Evolutionary conservation across 2,113 vertebrate species (phyloP).

Genomic region (Cricetomys ansorgei): DNA sequence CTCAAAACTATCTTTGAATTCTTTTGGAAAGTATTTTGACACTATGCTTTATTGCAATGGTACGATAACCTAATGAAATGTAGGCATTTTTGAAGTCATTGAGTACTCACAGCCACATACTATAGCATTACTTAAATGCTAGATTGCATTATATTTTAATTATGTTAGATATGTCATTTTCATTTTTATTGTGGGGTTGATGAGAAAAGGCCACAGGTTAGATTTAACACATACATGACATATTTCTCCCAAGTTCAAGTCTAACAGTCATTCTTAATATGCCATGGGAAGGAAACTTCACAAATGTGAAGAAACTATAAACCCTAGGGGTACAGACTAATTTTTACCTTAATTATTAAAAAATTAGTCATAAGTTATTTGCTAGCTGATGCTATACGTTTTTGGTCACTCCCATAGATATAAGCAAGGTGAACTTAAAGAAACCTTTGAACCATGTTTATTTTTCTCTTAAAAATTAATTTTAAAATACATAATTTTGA

Average conservation of each 20-base stretch:
- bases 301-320: neutral
- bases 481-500: neutral
- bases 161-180: neutral
- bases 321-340: neutral
- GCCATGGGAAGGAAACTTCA: neutral
- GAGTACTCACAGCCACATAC: neutral
- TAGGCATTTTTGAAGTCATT: neutral
- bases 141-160: neutral
- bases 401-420: neutral
- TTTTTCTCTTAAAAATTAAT: neutral
- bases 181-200: neutral
- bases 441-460: neutral
- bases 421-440: neutral
- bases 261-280: neutral
- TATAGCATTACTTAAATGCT: neutral
- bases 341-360: neutral
- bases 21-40: neutral
- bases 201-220: neutral
- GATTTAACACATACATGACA: neutral
- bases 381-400: neutral
- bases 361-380: neutral
- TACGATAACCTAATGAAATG: neutral
- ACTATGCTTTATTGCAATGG: neutral
- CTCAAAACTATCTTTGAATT: neutral
- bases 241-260: neutral